phyloP scores from a whole-genome alignment of 2,888 invertebrate species.

The Tetragonisca angustula region DNA sequence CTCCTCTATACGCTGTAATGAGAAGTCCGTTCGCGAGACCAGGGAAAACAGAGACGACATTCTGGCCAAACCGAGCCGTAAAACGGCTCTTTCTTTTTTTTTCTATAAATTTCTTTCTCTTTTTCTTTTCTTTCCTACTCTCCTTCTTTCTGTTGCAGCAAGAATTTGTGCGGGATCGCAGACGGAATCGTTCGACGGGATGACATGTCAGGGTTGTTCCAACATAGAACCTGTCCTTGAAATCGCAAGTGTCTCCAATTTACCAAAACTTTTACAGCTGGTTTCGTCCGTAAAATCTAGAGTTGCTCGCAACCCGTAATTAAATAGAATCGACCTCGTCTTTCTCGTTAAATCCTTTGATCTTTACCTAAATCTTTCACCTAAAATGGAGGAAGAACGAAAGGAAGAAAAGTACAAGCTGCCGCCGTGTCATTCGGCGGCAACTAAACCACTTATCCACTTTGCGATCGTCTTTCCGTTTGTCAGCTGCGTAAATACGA shows the following conservation, averaged over 20 bases:
- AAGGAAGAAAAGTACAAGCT: not conserved
- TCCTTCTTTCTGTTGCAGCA: not conserved
- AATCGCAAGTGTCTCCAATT: too few relatives aligned
- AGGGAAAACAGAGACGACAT: constrained; percentile 38
- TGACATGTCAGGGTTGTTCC: too few relatives aligned
- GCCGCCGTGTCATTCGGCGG: not conserved
- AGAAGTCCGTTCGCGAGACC: constrained; percentile 58
- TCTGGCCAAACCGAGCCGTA: constrained; percentile 6
- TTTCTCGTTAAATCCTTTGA: not conserved
- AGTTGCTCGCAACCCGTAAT: too few relatives aligned
- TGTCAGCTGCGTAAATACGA: not conserved
- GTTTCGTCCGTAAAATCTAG: too few relatives aligned
- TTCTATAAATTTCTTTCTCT: not conserved
- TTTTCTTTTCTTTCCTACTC: not conserved
- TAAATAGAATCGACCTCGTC: not conserved
- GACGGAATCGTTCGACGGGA: too few relatives aligned
- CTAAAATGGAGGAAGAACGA: too few relatives aligned
- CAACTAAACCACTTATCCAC: constrained; percentile 16
- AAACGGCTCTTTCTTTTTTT: not conserved
- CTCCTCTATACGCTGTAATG: constrained; percentile 65
- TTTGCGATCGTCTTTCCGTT: not conserved
- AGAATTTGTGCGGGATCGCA: too few relatives aligned
- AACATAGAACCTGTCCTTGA: too few relatives aligned
- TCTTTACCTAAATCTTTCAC: not conserved
- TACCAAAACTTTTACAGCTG: too few relatives aligned